These are phyloP conservation scores for Oscheius sp. DNA, from an alignment of 2,888 invertebrate species.

Conservation along the genomic window DNA sequence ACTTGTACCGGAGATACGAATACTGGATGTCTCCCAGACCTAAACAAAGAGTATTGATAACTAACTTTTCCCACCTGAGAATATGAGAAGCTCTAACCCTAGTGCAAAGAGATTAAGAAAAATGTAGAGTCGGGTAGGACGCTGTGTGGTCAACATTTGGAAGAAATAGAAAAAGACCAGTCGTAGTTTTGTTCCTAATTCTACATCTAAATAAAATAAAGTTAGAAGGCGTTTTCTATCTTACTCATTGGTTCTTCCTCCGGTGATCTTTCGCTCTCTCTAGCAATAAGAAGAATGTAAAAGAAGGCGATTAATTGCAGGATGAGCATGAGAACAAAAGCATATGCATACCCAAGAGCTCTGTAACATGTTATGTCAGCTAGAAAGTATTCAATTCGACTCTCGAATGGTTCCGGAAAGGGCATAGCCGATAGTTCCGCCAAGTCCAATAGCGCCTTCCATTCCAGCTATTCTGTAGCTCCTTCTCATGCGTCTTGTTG, in stretches of 20 bases:
- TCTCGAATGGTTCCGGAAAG: slow-evolving; percentile 73
- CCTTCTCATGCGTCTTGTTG: slow-evolving; percentile 66
- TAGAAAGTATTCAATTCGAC: slow-evolving; percentile 52
- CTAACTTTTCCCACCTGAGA: slow-evolving; percentile 40
- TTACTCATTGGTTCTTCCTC: slow-evolving; percentile 13
- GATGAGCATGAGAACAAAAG: slow-evolving; percentile 70
- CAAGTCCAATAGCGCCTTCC: slow-evolving; percentile 74
- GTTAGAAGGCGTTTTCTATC: not conserved
- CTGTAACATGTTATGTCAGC: slow-evolving; percentile 57
- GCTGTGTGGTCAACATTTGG: slow-evolving; percentile 43
- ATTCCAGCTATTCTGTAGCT: slow-evolving; percentile 73
- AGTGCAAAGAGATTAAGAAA: slow-evolving; percentile 61
- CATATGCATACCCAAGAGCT: slow-evolving; percentile 73
- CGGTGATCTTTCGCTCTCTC: slow-evolving; percentile 26
- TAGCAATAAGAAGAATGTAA: slow-evolving; percentile 67
- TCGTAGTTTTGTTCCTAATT: slow-evolving; percentile 1
- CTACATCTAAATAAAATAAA: not conserved
- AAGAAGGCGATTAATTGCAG: slow-evolving; percentile 69
- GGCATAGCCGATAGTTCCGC: slow-evolving; percentile 73
- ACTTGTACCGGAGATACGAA: slow-evolving; percentile 64
- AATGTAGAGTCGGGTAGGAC: slow-evolving; percentile 47
- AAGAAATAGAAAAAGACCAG: slow-evolving; percentile 39
- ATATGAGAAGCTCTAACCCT: slow-evolving; percentile 61
- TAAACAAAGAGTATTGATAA: not conserved
- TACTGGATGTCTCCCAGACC: slow-evolving; percentile 66